Evolutionary conservation across 1,140 invertebrate species (phyloP).

Genomic region (Meloidogyne exigua): DNA sequence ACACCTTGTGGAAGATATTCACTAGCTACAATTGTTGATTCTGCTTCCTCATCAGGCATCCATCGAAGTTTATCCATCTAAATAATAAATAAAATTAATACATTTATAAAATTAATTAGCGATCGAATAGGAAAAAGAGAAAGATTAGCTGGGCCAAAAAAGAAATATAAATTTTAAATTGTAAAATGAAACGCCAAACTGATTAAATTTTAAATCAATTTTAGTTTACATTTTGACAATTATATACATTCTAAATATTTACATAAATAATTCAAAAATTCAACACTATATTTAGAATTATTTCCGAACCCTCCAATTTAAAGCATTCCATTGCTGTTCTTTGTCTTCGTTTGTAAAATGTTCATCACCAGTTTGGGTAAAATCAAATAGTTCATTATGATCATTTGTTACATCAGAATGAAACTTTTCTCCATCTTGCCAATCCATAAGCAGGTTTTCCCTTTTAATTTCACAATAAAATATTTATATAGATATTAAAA

Average conservation of each 20-base stretch:
- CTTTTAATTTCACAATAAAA: background rate
- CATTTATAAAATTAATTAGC: background rate
- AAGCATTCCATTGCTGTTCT: constrained; percentile 11
- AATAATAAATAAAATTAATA: background rate
- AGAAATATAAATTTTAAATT: background rate
- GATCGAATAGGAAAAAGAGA: background rate
- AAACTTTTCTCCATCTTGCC: constrained; percentile 2
- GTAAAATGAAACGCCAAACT: background rate
- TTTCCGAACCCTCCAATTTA: constrained; percentile 1
- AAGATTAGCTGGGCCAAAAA: too few relatives aligned
- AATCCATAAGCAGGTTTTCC: constrained; percentile 10
- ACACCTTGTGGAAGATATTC: constrained; percentile 8
- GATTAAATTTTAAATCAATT: constrained; percentile 1
- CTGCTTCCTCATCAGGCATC: constrained; percentile 2
- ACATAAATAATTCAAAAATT: constrained; percentile 1
- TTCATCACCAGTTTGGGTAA: background rate
- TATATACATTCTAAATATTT: too few relatives aligned
- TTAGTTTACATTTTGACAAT: background rate
- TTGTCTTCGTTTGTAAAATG: constrained; percentile 1
- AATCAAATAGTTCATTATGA: constrained; percentile 16
- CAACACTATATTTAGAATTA: too few relatives aligned
- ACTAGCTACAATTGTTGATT: constrained; percentile 8
- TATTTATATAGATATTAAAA: background rate
- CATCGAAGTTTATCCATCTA: constrained; percentile 20
- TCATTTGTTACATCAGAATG: constrained; percentile 1